Conservation (phyloP, 2,797 vertebrate species). For the Serranus cabrilla region DNA sequence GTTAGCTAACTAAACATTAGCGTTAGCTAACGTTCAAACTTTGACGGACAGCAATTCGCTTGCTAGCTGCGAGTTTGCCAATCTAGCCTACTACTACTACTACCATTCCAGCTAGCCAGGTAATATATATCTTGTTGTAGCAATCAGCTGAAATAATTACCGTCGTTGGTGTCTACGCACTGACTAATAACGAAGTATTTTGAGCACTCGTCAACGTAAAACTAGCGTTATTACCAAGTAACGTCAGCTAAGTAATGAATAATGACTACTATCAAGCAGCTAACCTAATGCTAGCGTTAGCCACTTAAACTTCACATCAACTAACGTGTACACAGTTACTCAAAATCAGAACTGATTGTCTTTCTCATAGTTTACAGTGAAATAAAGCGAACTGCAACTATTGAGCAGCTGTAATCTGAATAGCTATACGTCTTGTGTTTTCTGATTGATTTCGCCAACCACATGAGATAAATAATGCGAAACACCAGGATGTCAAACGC, state of each 20-base stretch:
- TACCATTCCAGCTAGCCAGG: constrained; percentile 8
- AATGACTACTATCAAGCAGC: constrained; percentile 40
- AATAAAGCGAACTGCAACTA: not conserved
- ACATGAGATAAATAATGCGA: constrained; percentile 56
- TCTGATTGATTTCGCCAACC: constrained; percentile 26
- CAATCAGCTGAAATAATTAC: not conserved
- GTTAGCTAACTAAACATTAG: constrained; percentile 64
- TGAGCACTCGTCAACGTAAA: not conserved
- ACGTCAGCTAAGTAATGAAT: constrained; percentile 43
- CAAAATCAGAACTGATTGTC: not conserved
- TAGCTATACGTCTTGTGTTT: not conserved
- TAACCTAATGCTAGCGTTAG: constrained; percentile 72
- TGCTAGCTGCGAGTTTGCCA: constrained; percentile 50
- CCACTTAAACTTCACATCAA: constrained; percentile 35
- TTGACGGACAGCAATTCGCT: constrained; percentile 68
- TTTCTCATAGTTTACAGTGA: not conserved
- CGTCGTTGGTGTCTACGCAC: not conserved
- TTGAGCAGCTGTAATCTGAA: not conserved
- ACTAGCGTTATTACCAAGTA: constrained; percentile 25
- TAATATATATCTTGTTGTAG: constrained; percentile 8
- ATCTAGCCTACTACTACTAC: constrained; percentile 3
- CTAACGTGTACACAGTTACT: not conserved
- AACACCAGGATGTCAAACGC: constrained; percentile 63
- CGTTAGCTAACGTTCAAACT: constrained; percentile 76
- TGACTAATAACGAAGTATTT: not conserved